Evolutionary conservation across 2,888 invertebrate genomes (phyloP).

Genomic region (Marronus borbonicus): DNA sequence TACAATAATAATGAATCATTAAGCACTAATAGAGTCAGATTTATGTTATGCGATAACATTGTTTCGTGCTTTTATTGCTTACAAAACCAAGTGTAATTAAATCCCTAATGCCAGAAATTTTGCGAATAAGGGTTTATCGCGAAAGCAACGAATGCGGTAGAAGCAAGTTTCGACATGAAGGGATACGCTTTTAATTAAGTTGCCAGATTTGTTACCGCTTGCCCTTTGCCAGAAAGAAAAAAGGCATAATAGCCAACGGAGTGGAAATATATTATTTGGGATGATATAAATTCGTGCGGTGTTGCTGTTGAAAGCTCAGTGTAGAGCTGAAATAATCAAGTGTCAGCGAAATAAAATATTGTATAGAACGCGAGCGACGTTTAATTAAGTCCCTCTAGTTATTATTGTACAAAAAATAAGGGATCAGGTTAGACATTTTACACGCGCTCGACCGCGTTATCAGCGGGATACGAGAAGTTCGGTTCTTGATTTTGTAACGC

Average conservation of each 20-base stretch:
- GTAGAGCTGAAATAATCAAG: background rate
- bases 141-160: constrained; percentile 17
- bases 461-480: too few species aligned
- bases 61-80: constrained; percentile 24
- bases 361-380: background rate
- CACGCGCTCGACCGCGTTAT: too few species aligned
- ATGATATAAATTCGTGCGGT: constrained; percentile 14
- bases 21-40: background rate
- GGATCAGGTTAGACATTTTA: too few species aligned
- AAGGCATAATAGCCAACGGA: background rate
- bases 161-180: background rate
- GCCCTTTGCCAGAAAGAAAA: background rate
- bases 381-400: too few species aligned
- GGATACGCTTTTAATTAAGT: constrained; percentile 35
- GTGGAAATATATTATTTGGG: constrained; percentile 23
- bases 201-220: constrained; percentile 21
- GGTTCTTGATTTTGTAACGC: too few species aligned
- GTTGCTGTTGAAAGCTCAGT: background rate
- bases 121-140: background rate
- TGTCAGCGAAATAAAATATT: background rate
- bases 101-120: constrained; percentile 3
- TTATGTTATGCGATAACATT: background rate
- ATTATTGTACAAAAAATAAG: too few species aligned
- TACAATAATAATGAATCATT: background rate
- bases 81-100: background rate